Evolutionary conservation across 2,113 vertebrate genomes (phyloP).

Genomic region (Elaphurus davidianus): DNA sequence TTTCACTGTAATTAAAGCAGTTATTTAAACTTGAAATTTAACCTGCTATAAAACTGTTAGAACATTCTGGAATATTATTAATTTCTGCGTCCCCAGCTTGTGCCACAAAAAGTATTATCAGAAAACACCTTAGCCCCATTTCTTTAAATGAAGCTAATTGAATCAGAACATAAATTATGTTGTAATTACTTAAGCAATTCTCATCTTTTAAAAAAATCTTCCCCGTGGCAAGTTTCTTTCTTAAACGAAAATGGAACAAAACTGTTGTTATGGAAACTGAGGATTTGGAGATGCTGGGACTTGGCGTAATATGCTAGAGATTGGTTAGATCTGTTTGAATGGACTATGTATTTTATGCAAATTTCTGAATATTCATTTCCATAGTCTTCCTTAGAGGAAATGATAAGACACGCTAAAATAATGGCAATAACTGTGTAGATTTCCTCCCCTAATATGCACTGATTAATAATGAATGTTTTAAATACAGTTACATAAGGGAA

Average conservation of each 20-base stretch:
- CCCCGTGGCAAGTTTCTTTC: slow-evolving; percentile 24
- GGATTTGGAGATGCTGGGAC: background rate
- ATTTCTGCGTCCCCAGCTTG: background rate
- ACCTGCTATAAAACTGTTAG: slow-evolving; percentile 29
- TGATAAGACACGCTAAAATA: slow-evolving; percentile 15
- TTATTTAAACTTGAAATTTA: slow-evolving; percentile 28
- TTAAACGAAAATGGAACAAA: slow-evolving; percentile 53
- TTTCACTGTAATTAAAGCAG: slow-evolving; percentile 30
- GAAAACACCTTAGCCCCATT: background rate
- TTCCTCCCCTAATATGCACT: background rate
- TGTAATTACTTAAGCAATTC: slow-evolving; percentile 55
- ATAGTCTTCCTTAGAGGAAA: background rate
- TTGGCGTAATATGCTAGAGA: slow-evolving; percentile 27
- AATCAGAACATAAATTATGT: slow-evolving; percentile 25
- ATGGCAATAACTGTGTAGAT: background rate
- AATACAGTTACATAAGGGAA: background rate
- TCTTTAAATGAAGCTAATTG: slow-evolving; percentile 29
- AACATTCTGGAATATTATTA: background rate
- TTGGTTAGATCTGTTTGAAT: slow-evolving; percentile 43
- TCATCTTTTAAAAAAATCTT: slow-evolving; percentile 47
- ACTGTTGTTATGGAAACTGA: slow-evolving; percentile 71
- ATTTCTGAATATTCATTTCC: slow-evolving; percentile 30
- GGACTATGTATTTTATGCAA: background rate
- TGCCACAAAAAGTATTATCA: slow-evolving; percentile 23
- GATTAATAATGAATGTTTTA: slow-evolving; percentile 22